Conservation (phyloP, 2,888 invertebrate species). For the Morpho helenor region DNA sequence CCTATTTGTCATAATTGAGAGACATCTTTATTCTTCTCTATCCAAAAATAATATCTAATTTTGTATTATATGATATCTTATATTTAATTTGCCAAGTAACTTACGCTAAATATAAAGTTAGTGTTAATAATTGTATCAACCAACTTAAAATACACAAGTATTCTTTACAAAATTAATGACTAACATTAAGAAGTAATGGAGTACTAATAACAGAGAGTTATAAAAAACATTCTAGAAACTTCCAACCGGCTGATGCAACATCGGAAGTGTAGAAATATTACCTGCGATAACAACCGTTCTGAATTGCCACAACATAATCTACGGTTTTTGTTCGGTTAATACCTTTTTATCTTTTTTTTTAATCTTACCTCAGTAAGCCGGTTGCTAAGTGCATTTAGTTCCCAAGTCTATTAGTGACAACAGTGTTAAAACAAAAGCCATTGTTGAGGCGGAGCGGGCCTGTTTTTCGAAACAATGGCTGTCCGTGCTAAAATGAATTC, state of each 20-base stretch:
- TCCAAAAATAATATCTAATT: too few species aligned
- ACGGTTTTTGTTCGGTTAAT: conserved; percentile 6
- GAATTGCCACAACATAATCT: conserved; percentile 2
- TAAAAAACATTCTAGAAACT: conserved; percentile 23
- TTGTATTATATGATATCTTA: too few species aligned
- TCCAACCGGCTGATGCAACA: conserved; percentile 41
- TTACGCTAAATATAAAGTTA: too few species aligned
- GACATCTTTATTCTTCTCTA: too few species aligned
- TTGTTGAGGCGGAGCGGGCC: conserved; percentile 13
- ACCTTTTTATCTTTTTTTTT: conserved; percentile 2
- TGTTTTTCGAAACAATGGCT: conserved; percentile 20
- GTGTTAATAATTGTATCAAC: too few species aligned
- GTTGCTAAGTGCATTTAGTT: conserved; percentile 28
- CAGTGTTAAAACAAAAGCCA: conserved; percentile 21
- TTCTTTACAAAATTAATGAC: too few species aligned
- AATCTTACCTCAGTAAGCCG: conserved; percentile 4
- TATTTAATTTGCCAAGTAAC: too few species aligned
- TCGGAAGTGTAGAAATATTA: conserved; percentile 21
- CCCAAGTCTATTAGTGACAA: conserved; percentile 20
- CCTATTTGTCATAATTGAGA: too few species aligned
- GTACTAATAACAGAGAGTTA: too few species aligned
- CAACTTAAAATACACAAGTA: too few species aligned
- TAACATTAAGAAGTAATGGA: too few species aligned
- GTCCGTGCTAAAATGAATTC: conserved; percentile 16
- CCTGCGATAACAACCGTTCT: neutral